Evolutionary conservation across 2,888 invertebrate genomes (phyloP), one percentile per base, ranked within the genome.

Genomic region (Lissocephala sabroskyi): DNA sequence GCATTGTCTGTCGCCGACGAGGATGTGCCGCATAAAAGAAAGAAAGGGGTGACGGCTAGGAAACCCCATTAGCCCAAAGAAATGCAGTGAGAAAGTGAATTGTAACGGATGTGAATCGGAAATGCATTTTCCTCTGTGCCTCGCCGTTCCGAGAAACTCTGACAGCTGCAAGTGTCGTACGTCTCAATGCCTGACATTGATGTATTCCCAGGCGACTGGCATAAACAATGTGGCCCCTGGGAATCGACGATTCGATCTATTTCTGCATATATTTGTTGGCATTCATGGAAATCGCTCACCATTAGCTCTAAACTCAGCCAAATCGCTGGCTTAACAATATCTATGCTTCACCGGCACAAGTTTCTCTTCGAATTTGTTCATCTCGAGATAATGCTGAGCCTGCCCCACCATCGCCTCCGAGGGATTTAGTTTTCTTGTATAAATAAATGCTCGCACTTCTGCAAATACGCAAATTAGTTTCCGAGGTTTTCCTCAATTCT

Each of bases 101-200:
- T 74, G 48, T 70, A 74, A 65, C 77, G 77, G 70, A 76, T 68
- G 67, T 73, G 67, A 64, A 60, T 41, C 49, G 49, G 49, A 57
- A 49, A 40, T 52, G 37, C 56, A 39, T 41, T 49, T 46, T 37
- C 41, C 50, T 39, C 39, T 13, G 11, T 19, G 14, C n/a, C 13
- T 16, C 10, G 9, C 13, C 16, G 10, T 16, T 14, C 28, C 43
- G 16, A 35, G 13, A 16, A 16, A 16, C 13, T 28, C 44, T 56
- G 75, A 66, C 75, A 55, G 63, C 62, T 70, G 75, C 74, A 68
- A 76, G 35, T 56, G 74, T 68, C 59, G 65, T 73, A 44, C 47
- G 55, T 62, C 59, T 49, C 67, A 55, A 48, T 49, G 55, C 36
- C 30, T 70, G 70, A 77, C 77, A 70, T 60, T 70, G 70, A 70